Evolutionary conservation across 2,888 invertebrate genomes (phyloP), one percentile per base, ranked within the genome.

Genomic region (Dynastes hyllus): DNA sequence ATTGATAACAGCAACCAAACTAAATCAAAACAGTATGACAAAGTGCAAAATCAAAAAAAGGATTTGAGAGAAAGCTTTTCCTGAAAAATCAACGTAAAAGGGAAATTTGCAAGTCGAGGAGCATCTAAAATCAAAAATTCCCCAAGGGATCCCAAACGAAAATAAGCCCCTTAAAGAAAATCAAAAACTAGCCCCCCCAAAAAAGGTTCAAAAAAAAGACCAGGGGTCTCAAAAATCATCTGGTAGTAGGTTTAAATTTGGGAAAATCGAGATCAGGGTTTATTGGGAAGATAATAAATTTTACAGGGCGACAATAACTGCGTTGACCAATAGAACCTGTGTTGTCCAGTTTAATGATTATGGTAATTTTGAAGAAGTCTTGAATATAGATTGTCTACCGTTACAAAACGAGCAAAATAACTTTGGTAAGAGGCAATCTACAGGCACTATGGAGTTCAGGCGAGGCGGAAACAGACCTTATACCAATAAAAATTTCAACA

Each of bases 241-340:
- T 9, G 16, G n/a, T n/a, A 37, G 5, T 51, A 29, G 32, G 37
- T 51, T 37, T n/a, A n/a, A 50, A 27, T 63, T 96, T n/a, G n/a
- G 95, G 95, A 94, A 93, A 86, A 90, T 93, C 71, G 96, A n/a
- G n/a, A n/a, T n/a, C n/a, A n/a, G n/a, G n/a, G n/a, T n/a, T n/a
- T n/a, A 97, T 89, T 97, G 97, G 97, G 97, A 97, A 88, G 97
- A 97, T 89, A 94, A 95, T 85, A 93, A 93, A 95, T 96, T 93
- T 89, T 96, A 96, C 84, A 94, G 95, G 86, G 96, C 96, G 11
- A 93, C 94, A 87, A 93, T 96, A 66, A 95, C 95, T 0, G 96
- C 94, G 2, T 92, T 95, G 71, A 95, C 95, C 0, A 93, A 94
- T n/a, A 93, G 92, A 84, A 96, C 96, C 0, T 96, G 95, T 83